Evolutionary conservation across 2,888 invertebrate species (phyloP), one percentile per base, ranked within the genome.

Genomic region (Thecophora atra): DNA sequence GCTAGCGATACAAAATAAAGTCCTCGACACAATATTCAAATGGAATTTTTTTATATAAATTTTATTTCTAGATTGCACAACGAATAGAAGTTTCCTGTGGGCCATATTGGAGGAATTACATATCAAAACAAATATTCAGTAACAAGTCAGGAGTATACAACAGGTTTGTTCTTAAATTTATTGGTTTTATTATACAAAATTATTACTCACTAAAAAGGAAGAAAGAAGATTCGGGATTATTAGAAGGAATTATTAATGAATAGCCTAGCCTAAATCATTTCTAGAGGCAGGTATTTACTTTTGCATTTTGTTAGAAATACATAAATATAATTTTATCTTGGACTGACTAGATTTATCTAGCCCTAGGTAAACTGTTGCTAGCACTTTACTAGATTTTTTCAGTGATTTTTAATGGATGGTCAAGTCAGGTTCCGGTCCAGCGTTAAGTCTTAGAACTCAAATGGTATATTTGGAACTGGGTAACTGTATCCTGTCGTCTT

Each of bases 281-380:
- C 63, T 63, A 70, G 42, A 76, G 77, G 51, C 44, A 60, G 78
- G 76, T 78, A 81, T 79, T 79, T 78, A 79, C 76, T 72, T 76
- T 67, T 56, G 52, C n/a, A 37, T 62, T 70, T 69, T 68, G 62
- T 42, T 72, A 73, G 70, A 72, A 66, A 28, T 68, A 58, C 37
- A 37, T 37, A 65, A 65, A 58, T 8, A 54, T 19, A 65, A 76
- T 73, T 81, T 78, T 73, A 79, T 79, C 81, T 79, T 81, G 82
- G 80, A 81, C 80, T 85, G 85, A 85, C 85, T 85, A 85, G 85
- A 85, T 80, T 79, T 81, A 84, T 84, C 85, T 83, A 85, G 85
- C 85, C 85, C 81, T 84, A 81, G 83, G 83, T 78, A 81, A 82
- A 80, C 79, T 77, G 79, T 80, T 82, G 79, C 77, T 80, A 79